Percentiles rank a stretch among this genome's conserved stretches.
Conservation (phyloP, 2,113 vertebrate species). For the Pongo abelii region DNA sequence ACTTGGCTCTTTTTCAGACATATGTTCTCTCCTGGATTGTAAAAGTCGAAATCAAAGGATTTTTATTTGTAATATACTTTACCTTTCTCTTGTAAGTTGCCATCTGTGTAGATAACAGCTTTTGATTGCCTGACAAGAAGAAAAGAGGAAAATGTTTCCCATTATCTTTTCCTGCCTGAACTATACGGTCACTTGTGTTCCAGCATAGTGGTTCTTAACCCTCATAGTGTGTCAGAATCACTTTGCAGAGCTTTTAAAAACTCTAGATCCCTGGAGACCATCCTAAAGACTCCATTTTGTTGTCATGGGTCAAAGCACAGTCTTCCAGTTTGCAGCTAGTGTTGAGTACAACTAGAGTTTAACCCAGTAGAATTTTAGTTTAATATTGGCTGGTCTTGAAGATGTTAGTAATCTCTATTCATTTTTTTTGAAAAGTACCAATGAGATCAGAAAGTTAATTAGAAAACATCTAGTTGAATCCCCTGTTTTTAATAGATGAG, state of each 20-base stretch:
- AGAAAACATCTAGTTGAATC: background rate
- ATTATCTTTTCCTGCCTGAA: background rate
- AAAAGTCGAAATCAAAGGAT: background rate
- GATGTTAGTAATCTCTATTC: background rate
- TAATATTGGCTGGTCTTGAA: background rate
- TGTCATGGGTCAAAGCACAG: background rate
- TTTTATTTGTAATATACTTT: background rate
- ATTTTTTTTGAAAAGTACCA: background rate
- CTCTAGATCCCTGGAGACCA: background rate
- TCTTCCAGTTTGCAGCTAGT: background rate
- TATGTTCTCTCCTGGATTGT: background rate
- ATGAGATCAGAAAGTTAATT: background rate
- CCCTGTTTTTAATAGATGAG: background rate
- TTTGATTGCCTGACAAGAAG: conserved; percentile 17
- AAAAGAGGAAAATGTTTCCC: background rate
- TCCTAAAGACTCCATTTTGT: background rate
- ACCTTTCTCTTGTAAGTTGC: background rate
- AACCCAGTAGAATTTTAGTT: background rate
- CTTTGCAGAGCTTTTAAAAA: background rate
- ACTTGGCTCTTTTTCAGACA: background rate
- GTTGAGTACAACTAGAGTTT: background rate
- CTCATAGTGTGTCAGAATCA: background rate
- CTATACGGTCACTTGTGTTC: background rate
- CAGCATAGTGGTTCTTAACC: background rate
- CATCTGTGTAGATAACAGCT: background rate